Evolutionary conservation across 2,888 invertebrate species (phyloP), one percentile per base, ranked within the genome.

Genomic region (Doris montereyensis): DNA sequence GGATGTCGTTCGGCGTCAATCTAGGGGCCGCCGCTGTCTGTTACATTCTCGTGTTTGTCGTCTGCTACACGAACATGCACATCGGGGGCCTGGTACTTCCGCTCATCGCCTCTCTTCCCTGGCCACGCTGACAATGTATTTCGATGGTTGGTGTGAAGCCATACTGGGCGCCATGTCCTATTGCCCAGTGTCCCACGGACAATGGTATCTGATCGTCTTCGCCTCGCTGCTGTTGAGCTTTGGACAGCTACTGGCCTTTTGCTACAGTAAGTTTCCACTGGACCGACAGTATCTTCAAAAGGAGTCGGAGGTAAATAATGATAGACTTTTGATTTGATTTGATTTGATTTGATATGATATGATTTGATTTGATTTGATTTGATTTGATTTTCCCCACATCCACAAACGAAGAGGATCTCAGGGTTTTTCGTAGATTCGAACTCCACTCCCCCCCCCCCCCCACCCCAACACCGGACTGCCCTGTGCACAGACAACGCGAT

Each of bases 1-100:
- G 76, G 73, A 26, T 41, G 8, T 72, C 75, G 5, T 67, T 82
- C 13, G 68, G 77, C 21, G 62, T 78, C 35, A 76, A 72, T 3
- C 30, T 82, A 4, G 65, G 77, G 21, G 70, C 78, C 4, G 75
- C 35, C 5, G 24, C 78, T 0, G 35, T 70, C 8, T 76, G 81
- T 10, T 84, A 83, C 74, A 34, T 72, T 1, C 41, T 86, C n/a
- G 85, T 83, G 2, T 82, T 85, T 73, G 60, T 86, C 4, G 88
- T 85, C 1, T 86, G 87, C 30, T 86, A 84, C 21, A 86, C 87
- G 41, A 87, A 87, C 78, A 87, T 88, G 87, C 87, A 87, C 73
- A 81, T 79, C 17, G 83, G 85, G 10, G 84, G 32, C 34, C 75
- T 71, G 58, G 82, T 21, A 0, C 28, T 67, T 30, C 82, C 65